A percentile compares a stretch with the other conserved stretches of the same genome.
Evolutionary conservation across 2,113 vertebrate genomes (phyloP).

Genomic region (Bombycilla garrulus): DNA sequence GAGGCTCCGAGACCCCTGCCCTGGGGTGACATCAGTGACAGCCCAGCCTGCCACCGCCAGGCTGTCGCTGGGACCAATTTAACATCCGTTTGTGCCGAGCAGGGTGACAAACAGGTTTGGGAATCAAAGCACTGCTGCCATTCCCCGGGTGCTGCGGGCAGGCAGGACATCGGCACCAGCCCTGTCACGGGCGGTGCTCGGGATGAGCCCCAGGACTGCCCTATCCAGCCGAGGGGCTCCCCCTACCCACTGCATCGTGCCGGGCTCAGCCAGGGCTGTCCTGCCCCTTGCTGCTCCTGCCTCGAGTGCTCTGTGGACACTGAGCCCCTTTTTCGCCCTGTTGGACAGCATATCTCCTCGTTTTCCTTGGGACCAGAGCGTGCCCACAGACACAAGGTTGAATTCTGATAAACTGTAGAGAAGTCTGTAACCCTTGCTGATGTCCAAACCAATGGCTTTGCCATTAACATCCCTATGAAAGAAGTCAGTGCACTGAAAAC

Average conservation of each 20-base stretch:
- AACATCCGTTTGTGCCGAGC: not conserved
- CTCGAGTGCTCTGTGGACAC: not conserved
- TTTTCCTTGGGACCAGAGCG: no score
- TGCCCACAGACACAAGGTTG: not conserved
- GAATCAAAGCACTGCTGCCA: not conserved
- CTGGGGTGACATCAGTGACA: not conserved
- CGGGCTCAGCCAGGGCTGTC: not conserved
- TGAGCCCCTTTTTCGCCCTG: fast-evolving
- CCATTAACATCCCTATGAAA: not conserved
- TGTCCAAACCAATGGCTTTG: not conserved
- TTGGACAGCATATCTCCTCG: not conserved
- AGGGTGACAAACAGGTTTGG: not conserved
- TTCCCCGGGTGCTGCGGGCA: no score
- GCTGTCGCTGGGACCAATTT: not conserved
- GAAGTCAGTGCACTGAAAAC: not conserved
- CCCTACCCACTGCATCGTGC: fast-evolving
- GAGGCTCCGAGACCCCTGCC: not conserved
- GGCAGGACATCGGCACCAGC: not conserved
- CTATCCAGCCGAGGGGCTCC: not conserved
- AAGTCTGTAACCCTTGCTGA: not conserved
- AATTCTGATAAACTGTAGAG: not conserved
- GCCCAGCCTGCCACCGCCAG: not conserved
- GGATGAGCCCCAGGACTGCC: not conserved
- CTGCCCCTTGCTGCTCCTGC: not conserved
- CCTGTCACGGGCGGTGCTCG: not conserved